Percentiles rank a stretch among this genome's conserved stretches.
Conservation (phyloP, 2,888 invertebrate species). For the Deilephila elpenor region DNA sequence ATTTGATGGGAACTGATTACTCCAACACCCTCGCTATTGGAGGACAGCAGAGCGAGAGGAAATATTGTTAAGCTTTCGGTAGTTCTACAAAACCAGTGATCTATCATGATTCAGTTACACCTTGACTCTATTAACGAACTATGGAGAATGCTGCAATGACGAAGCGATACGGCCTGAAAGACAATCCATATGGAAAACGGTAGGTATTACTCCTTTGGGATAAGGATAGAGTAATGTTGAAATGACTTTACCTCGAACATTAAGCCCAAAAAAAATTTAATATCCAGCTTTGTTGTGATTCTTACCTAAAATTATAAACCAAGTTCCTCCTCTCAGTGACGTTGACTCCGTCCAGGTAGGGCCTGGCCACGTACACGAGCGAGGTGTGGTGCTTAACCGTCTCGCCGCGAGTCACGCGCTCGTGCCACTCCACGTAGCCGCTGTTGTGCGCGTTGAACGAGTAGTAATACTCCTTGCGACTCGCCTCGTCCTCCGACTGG, state of each 20-base stretch:
- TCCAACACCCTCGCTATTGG: too few relatives aligned
- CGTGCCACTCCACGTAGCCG: slow-evolving; percentile 94
- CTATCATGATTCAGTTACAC: too few relatives aligned
- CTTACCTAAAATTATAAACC: slow-evolving; percentile 90
- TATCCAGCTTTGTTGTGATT: background rate
- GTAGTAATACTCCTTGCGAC: slow-evolving; percentile 94
- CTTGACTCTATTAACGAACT: too few relatives aligned
- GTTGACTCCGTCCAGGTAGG: slow-evolving; percentile 92
- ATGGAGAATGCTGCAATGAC: too few relatives aligned
- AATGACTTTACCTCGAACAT: background rate
- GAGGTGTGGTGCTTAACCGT: slow-evolving; percentile 87
- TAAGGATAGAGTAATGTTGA: too few relatives aligned
- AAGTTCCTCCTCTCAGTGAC: slow-evolving; percentile 95
- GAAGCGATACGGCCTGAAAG: too few relatives aligned
- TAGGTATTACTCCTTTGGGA: too few relatives aligned
- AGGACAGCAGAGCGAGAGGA: too few relatives aligned
- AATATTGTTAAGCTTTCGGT: too few relatives aligned
- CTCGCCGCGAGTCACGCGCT: slow-evolving; percentile 87
- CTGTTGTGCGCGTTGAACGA: slow-evolving; percentile 87
- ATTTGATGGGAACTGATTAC: too few relatives aligned
- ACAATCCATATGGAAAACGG: too few relatives aligned
- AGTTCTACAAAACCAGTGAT: too few relatives aligned
- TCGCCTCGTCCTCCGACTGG: slow-evolving; percentile 90
- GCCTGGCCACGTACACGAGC: slow-evolving; percentile 90
- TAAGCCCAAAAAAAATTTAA: background rate